A percentile compares a stretch with the other conserved stretches of the same genome.
Conservation (phyloP, 1,140 invertebrate genomes). For the Yoshiicerus persimilis region DNA sequence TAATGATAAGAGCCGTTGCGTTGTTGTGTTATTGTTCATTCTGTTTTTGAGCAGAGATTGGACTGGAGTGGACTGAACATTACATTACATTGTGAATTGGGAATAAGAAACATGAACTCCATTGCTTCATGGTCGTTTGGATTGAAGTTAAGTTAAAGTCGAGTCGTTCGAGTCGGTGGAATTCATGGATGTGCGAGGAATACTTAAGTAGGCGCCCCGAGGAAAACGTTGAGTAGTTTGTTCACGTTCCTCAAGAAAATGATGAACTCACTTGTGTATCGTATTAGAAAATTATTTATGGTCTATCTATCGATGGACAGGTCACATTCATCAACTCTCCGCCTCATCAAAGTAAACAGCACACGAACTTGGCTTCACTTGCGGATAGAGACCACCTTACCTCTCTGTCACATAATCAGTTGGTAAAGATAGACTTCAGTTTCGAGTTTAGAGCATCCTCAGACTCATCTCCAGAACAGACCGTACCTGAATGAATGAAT, state of each 20-base stretch:
- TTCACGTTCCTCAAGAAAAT: constrained; percentile 31
- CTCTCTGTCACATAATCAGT: constrained; percentile 18
- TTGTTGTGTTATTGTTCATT: not conserved
- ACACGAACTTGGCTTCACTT: constrained; percentile 17
- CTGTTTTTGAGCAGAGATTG: not conserved
- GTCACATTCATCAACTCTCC: constrained; percentile 37
- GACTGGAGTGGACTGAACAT: not conserved
- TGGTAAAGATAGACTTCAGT: not conserved
- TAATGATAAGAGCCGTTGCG: not conserved
- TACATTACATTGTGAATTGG: not conserved
- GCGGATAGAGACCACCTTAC: not conserved
- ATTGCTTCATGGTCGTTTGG: constrained; percentile 5
- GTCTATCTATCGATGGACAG: constrained; percentile 36
- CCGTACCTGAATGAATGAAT: not conserved
- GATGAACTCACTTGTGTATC: constrained; percentile 33
- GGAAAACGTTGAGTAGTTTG: constrained; percentile 33
- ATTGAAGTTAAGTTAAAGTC: not conserved
- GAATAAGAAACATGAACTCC: constrained; percentile 18
- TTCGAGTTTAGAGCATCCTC: not conserved
- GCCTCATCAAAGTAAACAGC: constrained; percentile 36
- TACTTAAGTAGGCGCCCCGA: constrained; percentile 25
- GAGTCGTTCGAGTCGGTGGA: not conserved
- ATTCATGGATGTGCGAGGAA: constrained; percentile 21
- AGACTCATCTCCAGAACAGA: not conserved
- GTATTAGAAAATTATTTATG: constrained; percentile 39